Evolutionary conservation across 2,888 invertebrate genomes (phyloP).

Genomic region (Dendrolimus pini): DNA sequence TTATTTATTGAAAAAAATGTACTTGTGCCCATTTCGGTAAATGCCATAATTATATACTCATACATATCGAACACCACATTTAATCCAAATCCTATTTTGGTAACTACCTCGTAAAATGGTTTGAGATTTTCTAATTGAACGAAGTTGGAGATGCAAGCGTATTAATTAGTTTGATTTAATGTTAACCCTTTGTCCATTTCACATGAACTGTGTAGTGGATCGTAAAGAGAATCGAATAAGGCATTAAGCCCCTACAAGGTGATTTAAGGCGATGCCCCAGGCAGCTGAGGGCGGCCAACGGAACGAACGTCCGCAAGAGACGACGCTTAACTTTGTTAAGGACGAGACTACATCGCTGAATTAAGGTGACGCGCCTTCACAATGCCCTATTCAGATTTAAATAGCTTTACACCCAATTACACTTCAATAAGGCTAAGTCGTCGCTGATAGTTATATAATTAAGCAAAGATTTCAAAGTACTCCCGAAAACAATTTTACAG

Average conservation of each 20-base stretch:
- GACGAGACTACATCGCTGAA: conserved; percentile 56
- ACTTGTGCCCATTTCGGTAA: too few relatives aligned
- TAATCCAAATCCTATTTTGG: too few relatives aligned
- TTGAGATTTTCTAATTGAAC: background rate
- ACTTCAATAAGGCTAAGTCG: conserved; percentile 64
- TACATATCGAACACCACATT: too few relatives aligned
- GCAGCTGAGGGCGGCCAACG: conserved; percentile 35
- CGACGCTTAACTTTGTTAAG: conserved; percentile 70
- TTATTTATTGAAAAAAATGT: too few relatives aligned
- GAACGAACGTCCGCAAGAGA: conserved; percentile 42
- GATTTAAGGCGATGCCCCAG: conserved; percentile 35
- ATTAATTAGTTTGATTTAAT: conserved; percentile 2
- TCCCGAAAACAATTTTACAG: conserved; percentile 25
- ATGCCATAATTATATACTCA: too few relatives aligned
- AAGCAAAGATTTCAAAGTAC: conserved; percentile 54
- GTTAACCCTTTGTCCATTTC: conserved; percentile 26
- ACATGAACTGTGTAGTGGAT: conserved; percentile 34
- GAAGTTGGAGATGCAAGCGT: background rate
- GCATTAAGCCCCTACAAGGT: conserved; percentile 49
- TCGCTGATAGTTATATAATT: conserved; percentile 68
- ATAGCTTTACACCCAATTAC: conserved; percentile 76
- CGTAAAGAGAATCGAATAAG: conserved; percentile 36
- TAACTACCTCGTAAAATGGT: background rate
- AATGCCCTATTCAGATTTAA: conserved; percentile 75
- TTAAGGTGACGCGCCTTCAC: conserved; percentile 72